Evolutionary conservation across 1,140 invertebrate species (phyloP), one percentile per base, ranked within the genome.

Genomic region (Palaemon carinicauda): DNA sequence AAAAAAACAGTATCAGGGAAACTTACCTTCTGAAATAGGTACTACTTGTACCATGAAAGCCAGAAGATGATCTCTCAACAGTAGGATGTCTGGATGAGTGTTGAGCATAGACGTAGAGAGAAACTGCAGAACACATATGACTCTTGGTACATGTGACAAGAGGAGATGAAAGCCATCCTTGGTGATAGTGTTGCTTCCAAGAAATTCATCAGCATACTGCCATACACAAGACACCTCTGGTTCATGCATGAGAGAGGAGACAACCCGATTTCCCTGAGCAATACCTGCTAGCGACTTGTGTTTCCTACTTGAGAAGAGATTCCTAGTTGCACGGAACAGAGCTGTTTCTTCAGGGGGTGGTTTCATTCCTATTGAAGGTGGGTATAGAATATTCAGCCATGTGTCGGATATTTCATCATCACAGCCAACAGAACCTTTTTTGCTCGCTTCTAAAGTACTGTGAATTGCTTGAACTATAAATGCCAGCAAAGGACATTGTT

Each of bases 391-490:
- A 29, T 74, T 86, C 1, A 80, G 60, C 84, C 84, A 86, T 0
- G 65, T n/a, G 12, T 86, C 77, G 21, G 50, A 10, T 29, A 65
- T 24, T 15, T 73, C 84, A 31, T 56, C 77, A 10, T 27, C n/a
- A 24, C 27, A 65, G 24, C 31, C 33, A 10, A 29, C 29, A 24
- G 9, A 41, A 24, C 33, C 50, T 33, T 50, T 51, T 21, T 52
- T 51, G 19, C 50, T 50, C 24, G 33, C 51, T n/a, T 86, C 77
- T 33, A 75, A n/a, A 24, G 78, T 56, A 78, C 52, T 52, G 51
- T 86, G 77, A 56, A 80, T 80, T n/a, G 69, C 77, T 14, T 86
- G 84, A 15, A 86, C 84, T n/a, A 86, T 80, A 65, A 86, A 86
- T 19, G 77, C 65, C 31, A 86, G 27, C 7, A 86, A 78, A 21